Evolutionary conservation across 2,888 invertebrate genomes (phyloP), one percentile per base, ranked within the genome.

Genomic region (Scotopteryx bipunctaria): DNA sequence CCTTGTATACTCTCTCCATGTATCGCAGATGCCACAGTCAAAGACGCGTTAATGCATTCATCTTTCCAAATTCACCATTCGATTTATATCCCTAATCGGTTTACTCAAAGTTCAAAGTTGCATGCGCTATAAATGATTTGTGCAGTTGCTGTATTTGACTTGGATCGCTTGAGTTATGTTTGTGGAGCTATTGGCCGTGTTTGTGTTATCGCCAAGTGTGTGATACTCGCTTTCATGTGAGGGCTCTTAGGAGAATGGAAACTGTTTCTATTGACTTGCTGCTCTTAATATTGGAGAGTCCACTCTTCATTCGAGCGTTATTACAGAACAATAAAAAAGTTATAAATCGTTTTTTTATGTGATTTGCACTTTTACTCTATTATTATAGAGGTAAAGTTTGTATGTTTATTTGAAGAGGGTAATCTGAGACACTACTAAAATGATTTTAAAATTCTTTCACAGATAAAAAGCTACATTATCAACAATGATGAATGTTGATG

Each of bases 121-220:
- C 31, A 41, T 44, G 15, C 1, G 9, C n/a, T 31, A n/a, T 13
- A 40, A 40, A 51, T 52, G 35, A 50, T 50, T 38, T 42, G 33
- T 54, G 57, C 55, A 59, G 48, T 54, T 29, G 41, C 54, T 56
- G 56, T 57, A 57, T 59, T 59, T 62, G 57, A 57, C 57, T 61
- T 57, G 53, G 52, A 54, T 45, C 32, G 55, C 46, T 42, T 57
- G 57, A 59, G 59, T 57, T 58, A 58, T 61, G 57, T 61, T 61
- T 59, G 61, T 57, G 44, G 48, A 48, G 57, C 59, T 55, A 59
- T 61, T 55, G 59, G 47, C 52, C 50, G 36, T 61, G 61, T 57
- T 59, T 59, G 55, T 52, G 61, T 57, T 57, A 50, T 52, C 40
- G 51, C 47, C 43, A 41, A 57, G 56, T 57, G 52, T 55, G 37